Conservation (phyloP, 2,113 vertebrate species). For the Coreoperca whiteheadi region DNA sequence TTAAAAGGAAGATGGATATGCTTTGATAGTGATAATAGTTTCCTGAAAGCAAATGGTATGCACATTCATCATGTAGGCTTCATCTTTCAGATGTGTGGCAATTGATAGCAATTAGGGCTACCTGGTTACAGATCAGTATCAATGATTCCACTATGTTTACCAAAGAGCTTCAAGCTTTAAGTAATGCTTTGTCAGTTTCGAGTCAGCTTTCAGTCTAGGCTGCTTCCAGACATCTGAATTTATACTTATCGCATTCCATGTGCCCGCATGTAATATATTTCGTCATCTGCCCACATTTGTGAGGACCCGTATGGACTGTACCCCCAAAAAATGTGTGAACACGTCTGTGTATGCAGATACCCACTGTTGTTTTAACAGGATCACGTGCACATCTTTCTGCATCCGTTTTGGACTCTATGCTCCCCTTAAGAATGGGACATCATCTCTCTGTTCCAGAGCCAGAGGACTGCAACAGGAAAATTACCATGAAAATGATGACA, state of each 20-base stretch:
- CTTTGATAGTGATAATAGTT: constrained; percentile 42
- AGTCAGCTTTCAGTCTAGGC: not conserved
- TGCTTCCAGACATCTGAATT: not conserved
- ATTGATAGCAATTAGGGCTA: constrained; percentile 39
- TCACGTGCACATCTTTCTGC: not conserved
- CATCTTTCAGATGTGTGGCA: constrained; percentile 29
- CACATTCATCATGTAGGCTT: constrained; percentile 40
- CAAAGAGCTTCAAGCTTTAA: not conserved
- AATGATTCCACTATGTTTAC: constrained; percentile 16
- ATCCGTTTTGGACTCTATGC: not conserved
- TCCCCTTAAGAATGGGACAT: not conserved
- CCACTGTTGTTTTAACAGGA: not conserved
- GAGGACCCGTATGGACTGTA: not conserved
- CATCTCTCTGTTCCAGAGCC: not conserved
- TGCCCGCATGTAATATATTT: not conserved
- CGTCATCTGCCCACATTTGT: not conserved
- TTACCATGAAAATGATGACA: not conserved
- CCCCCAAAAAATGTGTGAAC: not conserved
- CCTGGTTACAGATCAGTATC: constrained; percentile 31
- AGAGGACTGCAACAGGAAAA: not conserved
- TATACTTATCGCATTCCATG: not conserved
- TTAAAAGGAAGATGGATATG: constrained; percentile 43
- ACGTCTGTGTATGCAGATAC: not conserved
- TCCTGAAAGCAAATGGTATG: constrained; percentile 2
- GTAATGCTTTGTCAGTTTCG: constrained; percentile 14